These are phyloP conservation scores for Actinia equina DNA, from an alignment of 64 coral and sea anemone genomes.

Conservation along the genomic window DNA sequence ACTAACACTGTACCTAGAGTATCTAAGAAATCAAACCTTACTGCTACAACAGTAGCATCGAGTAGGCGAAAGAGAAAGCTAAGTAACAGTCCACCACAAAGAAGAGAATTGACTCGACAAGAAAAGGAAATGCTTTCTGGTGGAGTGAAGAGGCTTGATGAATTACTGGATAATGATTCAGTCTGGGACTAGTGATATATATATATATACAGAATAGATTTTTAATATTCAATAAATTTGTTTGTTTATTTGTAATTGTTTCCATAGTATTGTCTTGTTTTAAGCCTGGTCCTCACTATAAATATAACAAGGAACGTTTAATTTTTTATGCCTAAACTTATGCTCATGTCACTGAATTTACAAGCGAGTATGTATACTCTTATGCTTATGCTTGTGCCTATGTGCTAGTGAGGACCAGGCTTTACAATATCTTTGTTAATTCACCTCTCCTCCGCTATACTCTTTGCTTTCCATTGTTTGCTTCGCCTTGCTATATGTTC, in stretches of 20 bases:
- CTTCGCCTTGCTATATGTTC: too few relatives aligned
- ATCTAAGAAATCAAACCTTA: background rate
- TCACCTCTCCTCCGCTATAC: too few relatives aligned
- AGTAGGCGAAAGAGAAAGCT: background rate
- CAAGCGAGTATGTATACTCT: too few relatives aligned
- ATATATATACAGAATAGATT: background rate
- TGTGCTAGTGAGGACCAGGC: too few relatives aligned
- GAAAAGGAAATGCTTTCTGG: conserved; percentile 6
- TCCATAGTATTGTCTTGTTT: too few relatives aligned
- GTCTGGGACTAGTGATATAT: background rate
- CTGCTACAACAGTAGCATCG: background rate
- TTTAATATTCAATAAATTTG: background rate
- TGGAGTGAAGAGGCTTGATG: conserved; percentile 3
- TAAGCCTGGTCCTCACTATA: too few relatives aligned
- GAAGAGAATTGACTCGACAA: background rate
- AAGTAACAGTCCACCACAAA: background rate
- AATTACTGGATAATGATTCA: background rate
- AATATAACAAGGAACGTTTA: too few relatives aligned
- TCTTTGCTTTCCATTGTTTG: too few relatives aligned
- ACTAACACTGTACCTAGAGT: conserved; percentile 12
- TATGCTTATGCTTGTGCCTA: too few relatives aligned
- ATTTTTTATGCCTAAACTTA: too few relatives aligned
- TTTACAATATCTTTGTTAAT: too few relatives aligned
- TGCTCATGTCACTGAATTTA: too few relatives aligned
- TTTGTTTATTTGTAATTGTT: background rate